Evolutionary conservation across 2,797 vertebrate genomes (phyloP), one percentile per base, ranked within the genome.

Genomic region (Sebastes kiyomatsui): DNA sequence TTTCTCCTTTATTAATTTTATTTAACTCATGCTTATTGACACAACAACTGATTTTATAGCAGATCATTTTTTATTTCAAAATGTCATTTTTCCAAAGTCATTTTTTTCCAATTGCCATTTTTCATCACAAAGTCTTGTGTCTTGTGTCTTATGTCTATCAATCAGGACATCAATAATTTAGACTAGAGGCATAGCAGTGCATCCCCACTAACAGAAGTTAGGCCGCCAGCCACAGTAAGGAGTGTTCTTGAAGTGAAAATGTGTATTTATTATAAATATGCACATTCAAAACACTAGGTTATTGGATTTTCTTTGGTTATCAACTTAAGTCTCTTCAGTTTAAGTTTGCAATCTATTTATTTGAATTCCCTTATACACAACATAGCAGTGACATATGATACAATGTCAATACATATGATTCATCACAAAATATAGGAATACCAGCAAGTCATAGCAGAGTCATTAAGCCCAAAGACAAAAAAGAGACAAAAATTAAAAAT

Each of bases 51-150:
- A 32, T 61, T n/a, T 20, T 52, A 52, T 52, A n/a, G 49, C 1
- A 7, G 16, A 46, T 18, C 0, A 46, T 0, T 46, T 46, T 46
- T 46, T 42, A 46, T 46, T 18, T 46, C 0, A 46, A 18, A 46
- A 18, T 46, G 42, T 7, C 14, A 0, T 46, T 0, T 46, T 20
- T 60, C 58, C 23, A 59, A 59, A 59, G 58, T 46, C 0, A 18
- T 67, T 20, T 7, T n/a, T 28, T 52, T 46, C 1, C 22, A 60
- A 20, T 20, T n/a, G 3, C 16, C 22, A 18, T 30, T 13, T 56
- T 56, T 56, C 55, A 56, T 56, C 12, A 25, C 22, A 52, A 52
- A 20, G 18, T 52, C 49, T 52, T 52, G 7, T 52, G 46, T 52
- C 46, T 42, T 42, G 6, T 52, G 49, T 52, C 49, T 42, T 42